These are phyloP conservation scores for Ectemnius continuus DNA, from an alignment of 2,888 invertebrate species.

Conservation along the genomic window DNA sequence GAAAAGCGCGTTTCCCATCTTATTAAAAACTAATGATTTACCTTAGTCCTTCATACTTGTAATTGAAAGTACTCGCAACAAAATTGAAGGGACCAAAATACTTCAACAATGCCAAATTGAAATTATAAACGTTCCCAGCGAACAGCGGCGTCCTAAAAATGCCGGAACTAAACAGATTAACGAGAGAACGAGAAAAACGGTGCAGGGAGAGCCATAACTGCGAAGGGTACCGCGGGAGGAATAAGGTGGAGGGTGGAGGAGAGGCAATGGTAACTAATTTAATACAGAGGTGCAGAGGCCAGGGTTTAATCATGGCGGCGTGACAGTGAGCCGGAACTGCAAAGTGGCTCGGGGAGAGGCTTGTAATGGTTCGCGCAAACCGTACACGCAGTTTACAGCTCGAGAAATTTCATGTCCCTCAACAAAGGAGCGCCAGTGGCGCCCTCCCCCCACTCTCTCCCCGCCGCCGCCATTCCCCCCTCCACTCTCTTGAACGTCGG, in stretches of 20 bases:
- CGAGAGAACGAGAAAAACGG: neutral
- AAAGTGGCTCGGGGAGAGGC: slow-evolving; percentile 45
- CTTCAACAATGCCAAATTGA: too few relatives aligned
- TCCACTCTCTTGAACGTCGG: too few relatives aligned
- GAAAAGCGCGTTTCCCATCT: too few relatives aligned
- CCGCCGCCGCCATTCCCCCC: too few relatives aligned
- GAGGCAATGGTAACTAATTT: slow-evolving; percentile 52
- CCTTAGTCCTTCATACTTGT: too few relatives aligned
- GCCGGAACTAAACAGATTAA: too few relatives aligned
- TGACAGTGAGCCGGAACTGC: slow-evolving; percentile 38
- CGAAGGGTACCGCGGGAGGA: slow-evolving; percentile 10
- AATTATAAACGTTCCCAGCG: too few relatives aligned
- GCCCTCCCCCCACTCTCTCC: too few relatives aligned
- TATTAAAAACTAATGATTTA: too few relatives aligned
- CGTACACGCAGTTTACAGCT: slow-evolving; percentile 50
- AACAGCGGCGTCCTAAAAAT: too few relatives aligned
- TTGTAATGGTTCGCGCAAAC: slow-evolving; percentile 50
- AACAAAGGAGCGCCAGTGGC: slow-evolving; percentile 29
- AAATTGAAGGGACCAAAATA: too few relatives aligned
- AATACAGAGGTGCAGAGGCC: slow-evolving; percentile 29
- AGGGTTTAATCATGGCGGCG: slow-evolving; percentile 26
- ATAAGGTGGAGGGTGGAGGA: slow-evolving; percentile 12
- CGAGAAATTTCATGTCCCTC: slow-evolving; percentile 49
- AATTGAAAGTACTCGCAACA: too few relatives aligned
- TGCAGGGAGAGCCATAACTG: neutral